phyloP scores from a whole-genome alignment of 2,113 vertebrate species.

The Sialia sialis region DNA sequence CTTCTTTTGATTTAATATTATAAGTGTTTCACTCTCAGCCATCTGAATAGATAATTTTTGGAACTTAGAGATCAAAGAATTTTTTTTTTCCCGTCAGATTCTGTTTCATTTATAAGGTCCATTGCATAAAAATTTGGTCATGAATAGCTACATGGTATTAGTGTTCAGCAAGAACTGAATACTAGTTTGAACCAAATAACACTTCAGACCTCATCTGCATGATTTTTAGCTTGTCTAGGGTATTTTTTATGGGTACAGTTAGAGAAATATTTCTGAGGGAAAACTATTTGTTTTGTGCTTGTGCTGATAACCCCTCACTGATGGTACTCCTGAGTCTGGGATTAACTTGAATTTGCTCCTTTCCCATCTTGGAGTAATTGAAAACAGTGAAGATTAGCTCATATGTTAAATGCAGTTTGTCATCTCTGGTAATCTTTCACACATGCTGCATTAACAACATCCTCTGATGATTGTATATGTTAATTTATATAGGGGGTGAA shows the following conservation, averaged over 20 bases:
- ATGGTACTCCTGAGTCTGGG: neutral
- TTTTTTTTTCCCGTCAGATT: neutral
- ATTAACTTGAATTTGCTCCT: neutral
- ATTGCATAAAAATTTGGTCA: neutral
- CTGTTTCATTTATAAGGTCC: neutral
- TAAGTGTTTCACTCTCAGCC: neutral
- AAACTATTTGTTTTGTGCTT: neutral
- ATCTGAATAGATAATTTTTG: neutral
- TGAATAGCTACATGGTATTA: neutral
- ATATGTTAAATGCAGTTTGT: neutral
- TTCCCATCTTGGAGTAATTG: neutral
- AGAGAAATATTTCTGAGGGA: neutral
- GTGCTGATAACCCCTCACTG: neutral
- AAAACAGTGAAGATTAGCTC: neutral
- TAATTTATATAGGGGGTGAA: neutral
- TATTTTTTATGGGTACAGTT: neutral
- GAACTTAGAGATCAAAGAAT: neutral
- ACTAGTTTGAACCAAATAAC: neutral
- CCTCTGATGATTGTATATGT: neutral
- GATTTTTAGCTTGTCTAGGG: neutral
- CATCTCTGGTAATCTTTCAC: neutral
- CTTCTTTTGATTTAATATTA: neutral
- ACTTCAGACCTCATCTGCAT: neutral
- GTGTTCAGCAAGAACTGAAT: accelerated
- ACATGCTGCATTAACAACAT: neutral